phyloP scores from a whole-genome alignment of 2,888 invertebrate genomes.

The Parnassius orleans region DNA sequence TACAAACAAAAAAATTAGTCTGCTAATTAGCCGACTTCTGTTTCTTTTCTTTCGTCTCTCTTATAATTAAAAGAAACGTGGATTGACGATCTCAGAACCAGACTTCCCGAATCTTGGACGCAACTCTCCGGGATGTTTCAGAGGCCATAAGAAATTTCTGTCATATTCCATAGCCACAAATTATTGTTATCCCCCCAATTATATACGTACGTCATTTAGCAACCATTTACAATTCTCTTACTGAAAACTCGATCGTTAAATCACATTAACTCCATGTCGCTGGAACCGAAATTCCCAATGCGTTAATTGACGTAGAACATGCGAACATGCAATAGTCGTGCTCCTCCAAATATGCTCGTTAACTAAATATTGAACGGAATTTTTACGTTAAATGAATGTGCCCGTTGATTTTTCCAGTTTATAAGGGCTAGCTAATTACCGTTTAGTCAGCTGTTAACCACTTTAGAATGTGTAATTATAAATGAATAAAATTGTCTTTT shows the following conservation, averaged over 20 bases:
- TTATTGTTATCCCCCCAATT: too few relatives aligned
- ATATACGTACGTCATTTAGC: constrained; percentile 11
- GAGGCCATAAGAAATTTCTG: too few relatives aligned
- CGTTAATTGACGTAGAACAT: constrained; percentile 38
- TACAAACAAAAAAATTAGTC: too few relatives aligned
- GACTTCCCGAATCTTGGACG: too few relatives aligned
- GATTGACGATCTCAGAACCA: too few relatives aligned
- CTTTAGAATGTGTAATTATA: neutral
- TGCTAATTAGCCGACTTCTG: too few relatives aligned
- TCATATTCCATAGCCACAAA: too few relatives aligned
- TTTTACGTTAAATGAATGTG: constrained; percentile 16
- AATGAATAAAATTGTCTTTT: neutral
- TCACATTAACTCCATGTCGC: constrained; percentile 36
- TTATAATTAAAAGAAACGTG: too few relatives aligned
- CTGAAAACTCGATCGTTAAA: constrained; percentile 35
- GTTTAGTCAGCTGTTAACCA: neutral
- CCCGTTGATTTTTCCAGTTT: constrained; percentile 11
- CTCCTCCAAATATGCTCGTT: constrained; percentile 14
- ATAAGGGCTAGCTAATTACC: constrained; percentile 6
- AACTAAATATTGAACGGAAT: constrained; percentile 9
- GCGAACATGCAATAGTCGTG: constrained; percentile 29
- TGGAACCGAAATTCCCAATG: constrained; percentile 29
- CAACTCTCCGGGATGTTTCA: too few relatives aligned
- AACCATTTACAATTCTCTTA: constrained; percentile 28
- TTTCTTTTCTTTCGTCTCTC: too few relatives aligned